Evolutionary conservation across 2,113 vertebrate species (phyloP).

Genomic region (Laticauda laticaudata): DNA sequence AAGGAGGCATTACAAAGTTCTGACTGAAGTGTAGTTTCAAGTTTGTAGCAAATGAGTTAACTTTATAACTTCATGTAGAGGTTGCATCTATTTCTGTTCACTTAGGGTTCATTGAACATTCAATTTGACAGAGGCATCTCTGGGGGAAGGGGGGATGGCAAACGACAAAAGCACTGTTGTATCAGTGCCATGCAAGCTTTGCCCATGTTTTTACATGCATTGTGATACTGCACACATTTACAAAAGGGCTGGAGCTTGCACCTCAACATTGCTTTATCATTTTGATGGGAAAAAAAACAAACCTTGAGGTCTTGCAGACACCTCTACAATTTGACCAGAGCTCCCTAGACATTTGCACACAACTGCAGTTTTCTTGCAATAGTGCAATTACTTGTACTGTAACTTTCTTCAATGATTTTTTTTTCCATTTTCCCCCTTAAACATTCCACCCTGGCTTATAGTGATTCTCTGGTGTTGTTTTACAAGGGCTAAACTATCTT

Average conservation of each 20-base stretch:
- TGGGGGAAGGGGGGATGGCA: neutral
- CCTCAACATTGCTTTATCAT: neutral
- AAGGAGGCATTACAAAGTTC: neutral
- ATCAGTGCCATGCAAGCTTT: neutral
- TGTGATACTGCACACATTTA: neutral
- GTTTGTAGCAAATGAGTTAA: neutral
- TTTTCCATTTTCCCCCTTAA: neutral
- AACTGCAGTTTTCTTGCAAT: neutral
- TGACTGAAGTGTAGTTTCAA: neutral
- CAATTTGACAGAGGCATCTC: neutral
- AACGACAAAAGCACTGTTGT: neutral
- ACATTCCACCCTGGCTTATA: neutral
- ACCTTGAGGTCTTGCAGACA: neutral
- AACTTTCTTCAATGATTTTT: neutral
- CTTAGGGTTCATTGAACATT: neutral
- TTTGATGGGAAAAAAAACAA: neutral
- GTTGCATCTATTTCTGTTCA: neutral
- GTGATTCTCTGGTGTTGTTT: neutral
- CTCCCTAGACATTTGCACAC: neutral
- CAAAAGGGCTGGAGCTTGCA: neutral
- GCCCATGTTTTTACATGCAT: neutral
- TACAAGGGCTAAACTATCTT: neutral
- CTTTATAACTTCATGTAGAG: neutral
- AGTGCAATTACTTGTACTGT: neutral
- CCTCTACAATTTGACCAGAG: neutral